Evolutionary conservation across 2,797 vertebrate species (phyloP).

Genomic region (Gymnothorax javanicus): DNA sequence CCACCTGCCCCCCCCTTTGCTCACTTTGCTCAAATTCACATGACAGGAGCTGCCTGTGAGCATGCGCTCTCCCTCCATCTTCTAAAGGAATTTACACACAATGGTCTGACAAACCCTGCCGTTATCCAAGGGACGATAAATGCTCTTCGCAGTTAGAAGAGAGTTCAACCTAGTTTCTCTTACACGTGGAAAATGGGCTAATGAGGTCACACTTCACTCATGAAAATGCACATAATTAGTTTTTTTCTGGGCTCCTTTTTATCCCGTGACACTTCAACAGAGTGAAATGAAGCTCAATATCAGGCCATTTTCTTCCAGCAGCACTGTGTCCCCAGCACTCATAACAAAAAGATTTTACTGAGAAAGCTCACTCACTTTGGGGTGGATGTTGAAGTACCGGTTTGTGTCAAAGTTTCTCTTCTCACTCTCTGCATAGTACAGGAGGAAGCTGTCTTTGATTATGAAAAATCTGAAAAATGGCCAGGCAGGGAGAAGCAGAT

Average conservation of each 20-base stretch:
- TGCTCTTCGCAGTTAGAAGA: background rate
- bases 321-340: background rate
- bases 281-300: background rate
- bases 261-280: background rate
- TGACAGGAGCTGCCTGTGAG: background rate
- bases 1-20: background rate
- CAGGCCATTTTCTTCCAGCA: background rate
- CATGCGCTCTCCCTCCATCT: background rate
- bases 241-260: background rate
- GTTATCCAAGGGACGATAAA: background rate
- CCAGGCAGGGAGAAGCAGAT: background rate
- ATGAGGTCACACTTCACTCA: background rate
- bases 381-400: slow-evolving; percentile 94
- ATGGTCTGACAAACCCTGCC: background rate
- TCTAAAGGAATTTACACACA: background rate
- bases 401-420: slow-evolving; percentile 92
- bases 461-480: slow-evolving; percentile 85
- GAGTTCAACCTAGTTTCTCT: background rate
- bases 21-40: too few relatives aligned
- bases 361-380: slow-evolving; percentile 81
- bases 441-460: slow-evolving; percentile 96
- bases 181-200: background rate
- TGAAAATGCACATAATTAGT: background rate
- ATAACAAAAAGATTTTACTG: background rate
- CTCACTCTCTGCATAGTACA: slow-evolving; percentile 94